A percentile compares a stretch with the other conserved stretches of the same genome.
phyloP scores from a whole-genome alignment of 2,888 invertebrate genomes.

The Macaria notata region DNA sequence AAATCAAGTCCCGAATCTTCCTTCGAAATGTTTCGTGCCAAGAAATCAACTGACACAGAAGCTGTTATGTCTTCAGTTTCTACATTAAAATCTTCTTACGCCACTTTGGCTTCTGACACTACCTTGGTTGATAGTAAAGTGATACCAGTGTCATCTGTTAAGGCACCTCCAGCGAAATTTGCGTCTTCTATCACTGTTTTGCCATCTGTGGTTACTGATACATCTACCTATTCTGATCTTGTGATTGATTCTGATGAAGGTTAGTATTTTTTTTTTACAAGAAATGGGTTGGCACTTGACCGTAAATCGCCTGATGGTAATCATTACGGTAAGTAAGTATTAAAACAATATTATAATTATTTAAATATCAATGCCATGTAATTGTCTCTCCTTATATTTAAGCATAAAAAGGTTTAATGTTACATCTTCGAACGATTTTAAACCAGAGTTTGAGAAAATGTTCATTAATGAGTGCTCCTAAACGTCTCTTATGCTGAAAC shows the following conservation, averaged over 20 bases:
- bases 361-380: too few species aligned
- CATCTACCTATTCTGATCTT: constrained; percentile 34
- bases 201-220: constrained; percentile 44
- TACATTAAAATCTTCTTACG: constrained; percentile 15
- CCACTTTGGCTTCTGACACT: constrained; percentile 16
- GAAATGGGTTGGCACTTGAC: too few species aligned
- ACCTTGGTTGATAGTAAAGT: constrained; percentile 2
- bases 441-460: too few species aligned
- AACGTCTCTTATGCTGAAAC: too few species aligned
- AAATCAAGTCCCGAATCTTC: constrained; percentile 2
- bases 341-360: too few species aligned
- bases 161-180: constrained; percentile 37
- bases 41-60: constrained; percentile 19
- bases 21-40: constrained; percentile 1
- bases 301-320: too few species aligned
- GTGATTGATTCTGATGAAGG: constrained; percentile 19
- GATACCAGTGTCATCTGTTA: constrained; percentile 2
- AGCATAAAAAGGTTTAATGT: too few species aligned
- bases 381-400: too few species aligned
- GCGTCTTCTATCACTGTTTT: constrained; percentile 49
- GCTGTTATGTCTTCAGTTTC: constrained; percentile 20
- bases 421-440: too few species aligned
- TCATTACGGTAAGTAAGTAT: too few species aligned
- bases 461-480: too few species aligned
- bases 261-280: not conserved